These are phyloP conservation scores for Zaprionus davidi DNA, from an alignment of 1,140 invertebrate species.

Conservation along the genomic window DNA sequence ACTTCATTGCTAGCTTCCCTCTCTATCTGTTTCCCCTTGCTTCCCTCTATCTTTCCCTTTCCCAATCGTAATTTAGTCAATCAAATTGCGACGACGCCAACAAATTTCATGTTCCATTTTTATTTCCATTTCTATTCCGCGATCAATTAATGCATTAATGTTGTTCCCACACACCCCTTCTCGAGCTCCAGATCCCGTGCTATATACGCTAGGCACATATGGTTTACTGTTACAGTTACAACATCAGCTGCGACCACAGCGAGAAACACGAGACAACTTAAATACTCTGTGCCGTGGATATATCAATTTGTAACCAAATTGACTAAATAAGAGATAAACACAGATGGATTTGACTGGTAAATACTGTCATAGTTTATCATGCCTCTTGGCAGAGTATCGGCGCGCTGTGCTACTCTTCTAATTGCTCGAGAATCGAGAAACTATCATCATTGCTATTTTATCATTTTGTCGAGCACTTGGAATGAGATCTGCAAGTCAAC, in stretches of 20 bases:
- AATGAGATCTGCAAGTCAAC: neutral
- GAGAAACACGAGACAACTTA: neutral
- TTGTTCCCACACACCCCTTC: neutral
- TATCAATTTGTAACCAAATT: neutral
- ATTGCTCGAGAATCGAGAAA: neutral
- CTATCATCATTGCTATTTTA: neutral
- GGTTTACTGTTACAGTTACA: conserved; percentile 21
- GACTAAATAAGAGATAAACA: neutral
- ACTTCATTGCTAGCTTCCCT: neutral
- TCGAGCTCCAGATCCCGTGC: too few relatives aligned
- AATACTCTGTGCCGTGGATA: neutral
- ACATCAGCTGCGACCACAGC: conserved; percentile 2
- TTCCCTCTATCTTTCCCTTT: neutral
- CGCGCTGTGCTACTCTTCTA: neutral
- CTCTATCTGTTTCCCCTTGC: neutral
- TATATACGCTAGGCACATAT: neutral
- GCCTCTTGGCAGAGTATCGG: neutral
- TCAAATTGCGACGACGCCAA: conserved; percentile 43
- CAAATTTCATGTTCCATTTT: conserved; percentile 38
- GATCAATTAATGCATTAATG: conserved; percentile 68
- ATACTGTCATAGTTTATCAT: neutral
- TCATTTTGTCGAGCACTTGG: neutral
- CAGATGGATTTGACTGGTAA: neutral
- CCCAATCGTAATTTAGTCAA: conserved; percentile 32
- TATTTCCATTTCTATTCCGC: conserved; percentile 36